Percentiles rank a stretch among this genome's conserved stretches.
phyloP scores from a whole-genome alignment of 2,888 invertebrate species.

The Morpho helenor region DNA sequence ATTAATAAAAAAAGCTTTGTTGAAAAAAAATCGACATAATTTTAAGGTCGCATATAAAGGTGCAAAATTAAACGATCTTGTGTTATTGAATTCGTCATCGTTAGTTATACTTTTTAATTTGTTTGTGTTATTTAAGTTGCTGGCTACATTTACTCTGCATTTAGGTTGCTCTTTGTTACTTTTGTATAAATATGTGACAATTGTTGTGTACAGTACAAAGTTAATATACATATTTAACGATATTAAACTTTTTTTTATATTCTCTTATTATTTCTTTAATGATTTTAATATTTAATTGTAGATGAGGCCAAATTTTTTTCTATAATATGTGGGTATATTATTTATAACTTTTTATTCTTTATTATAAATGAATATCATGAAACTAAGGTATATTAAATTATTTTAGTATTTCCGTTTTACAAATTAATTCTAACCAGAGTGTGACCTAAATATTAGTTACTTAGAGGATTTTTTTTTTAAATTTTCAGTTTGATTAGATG shows the following conservation, averaged over 20 bases:
- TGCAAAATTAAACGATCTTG: not conserved
- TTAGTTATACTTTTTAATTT: slow-evolving; percentile 1
- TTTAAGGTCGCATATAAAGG: too few relatives aligned
- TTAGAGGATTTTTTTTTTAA: too few relatives aligned
- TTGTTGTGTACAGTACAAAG: slow-evolving; percentile 26
- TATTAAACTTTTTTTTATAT: slow-evolving; percentile 62
- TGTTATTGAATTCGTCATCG: slow-evolving; percentile 8
- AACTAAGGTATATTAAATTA: too few relatives aligned
- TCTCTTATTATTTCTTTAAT: slow-evolving; percentile 43
- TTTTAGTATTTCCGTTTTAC: too few relatives aligned
- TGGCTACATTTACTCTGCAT: slow-evolving; percentile 25
- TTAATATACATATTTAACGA: slow-evolving; percentile 50
- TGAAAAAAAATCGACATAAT: too few relatives aligned
- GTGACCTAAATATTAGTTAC: too few relatives aligned
- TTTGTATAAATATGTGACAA: slow-evolving; percentile 17
- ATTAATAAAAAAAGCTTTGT: too few relatives aligned
- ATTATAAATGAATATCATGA: too few relatives aligned
- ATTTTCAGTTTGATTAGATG: too few relatives aligned
- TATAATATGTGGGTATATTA: slow-evolving; percentile 5
- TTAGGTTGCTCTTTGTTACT: slow-evolving; percentile 15
- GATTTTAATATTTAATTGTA: slow-evolving; percentile 8
- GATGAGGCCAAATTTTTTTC: not conserved
- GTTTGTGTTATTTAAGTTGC: slow-evolving; percentile 22
- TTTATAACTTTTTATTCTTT: too few relatives aligned
- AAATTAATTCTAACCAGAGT: too few relatives aligned